Evolutionary conservation across 2,113 vertebrate species (phyloP).

Genomic region (Triplophysa siluroides): DNA sequence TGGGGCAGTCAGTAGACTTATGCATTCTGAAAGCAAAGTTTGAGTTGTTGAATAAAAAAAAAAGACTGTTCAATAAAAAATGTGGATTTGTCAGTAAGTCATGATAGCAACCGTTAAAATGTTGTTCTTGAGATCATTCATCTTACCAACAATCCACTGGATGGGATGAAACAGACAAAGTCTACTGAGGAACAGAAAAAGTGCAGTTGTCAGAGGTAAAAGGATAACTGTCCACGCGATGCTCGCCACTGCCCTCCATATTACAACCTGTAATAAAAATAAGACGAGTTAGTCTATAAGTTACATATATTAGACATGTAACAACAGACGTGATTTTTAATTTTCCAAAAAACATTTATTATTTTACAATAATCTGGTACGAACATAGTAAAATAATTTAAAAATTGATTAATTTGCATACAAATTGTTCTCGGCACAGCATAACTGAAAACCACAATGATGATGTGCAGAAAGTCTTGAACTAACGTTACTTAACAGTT

Average conservation of each 20-base stretch:
- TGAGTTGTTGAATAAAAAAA: not conserved
- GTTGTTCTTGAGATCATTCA: not conserved
- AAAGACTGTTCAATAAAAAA: no score
- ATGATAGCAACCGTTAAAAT: not conserved
- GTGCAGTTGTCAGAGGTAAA: conserved; percentile 77
- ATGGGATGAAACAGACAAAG: conserved; percentile 83
- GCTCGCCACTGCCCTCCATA: conserved; percentile 85
- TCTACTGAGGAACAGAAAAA: conserved; percentile 81
- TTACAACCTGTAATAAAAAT: conserved; percentile 79
- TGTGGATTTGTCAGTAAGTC: no score
- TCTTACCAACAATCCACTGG: conserved; percentile 83
- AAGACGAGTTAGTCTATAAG: not conserved
- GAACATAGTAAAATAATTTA: no score
- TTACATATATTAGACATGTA: no score
- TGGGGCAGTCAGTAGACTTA: conserved; percentile 76
- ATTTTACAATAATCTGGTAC: no score
- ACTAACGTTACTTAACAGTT: not conserved
- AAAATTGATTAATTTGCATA: no score
- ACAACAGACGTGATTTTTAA: no score
- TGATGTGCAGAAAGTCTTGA: not conserved
- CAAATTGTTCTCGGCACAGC: not conserved
- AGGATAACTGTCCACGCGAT: conserved; percentile 86
- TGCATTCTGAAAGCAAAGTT: conserved; percentile 72
- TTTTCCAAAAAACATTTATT: no score
- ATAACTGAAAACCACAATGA: not conserved